phyloP scores from a whole-genome alignment of 2,113 vertebrate species.

The Amphiprion ocellaris region DNA sequence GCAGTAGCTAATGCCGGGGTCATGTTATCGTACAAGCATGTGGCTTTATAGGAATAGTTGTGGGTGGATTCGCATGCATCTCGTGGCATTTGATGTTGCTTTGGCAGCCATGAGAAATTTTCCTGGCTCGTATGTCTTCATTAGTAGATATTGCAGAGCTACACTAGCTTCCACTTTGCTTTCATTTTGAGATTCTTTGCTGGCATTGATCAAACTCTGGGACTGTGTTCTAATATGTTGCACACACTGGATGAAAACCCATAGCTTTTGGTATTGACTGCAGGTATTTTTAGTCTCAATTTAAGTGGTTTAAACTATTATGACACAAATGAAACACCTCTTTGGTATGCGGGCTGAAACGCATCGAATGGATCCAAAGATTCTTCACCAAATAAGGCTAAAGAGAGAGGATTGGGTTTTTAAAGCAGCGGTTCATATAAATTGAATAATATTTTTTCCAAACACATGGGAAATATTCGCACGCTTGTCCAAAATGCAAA shows the following conservation, averaged over 20 bases:
- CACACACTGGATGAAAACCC: too few species aligned
- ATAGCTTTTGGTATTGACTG: neutral
- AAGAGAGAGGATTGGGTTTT: neutral
- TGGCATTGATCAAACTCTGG: too few species aligned
- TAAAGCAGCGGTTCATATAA: neutral
- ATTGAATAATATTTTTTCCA: constrained; percentile 10
- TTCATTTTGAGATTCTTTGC: neutral
- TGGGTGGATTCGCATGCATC: constrained; percentile 28
- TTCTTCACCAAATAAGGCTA: neutral
- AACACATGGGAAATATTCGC: constrained; percentile 38
- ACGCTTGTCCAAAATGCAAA: constrained; percentile 19
- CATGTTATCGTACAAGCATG: constrained; percentile 38
- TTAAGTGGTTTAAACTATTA: neutral
- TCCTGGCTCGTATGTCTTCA: constrained; percentile 27
- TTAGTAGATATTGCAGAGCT: constrained; percentile 4
- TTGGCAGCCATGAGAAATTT: constrained; percentile 11
- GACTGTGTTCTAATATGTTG: too few species aligned
- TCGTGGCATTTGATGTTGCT: constrained; percentile 9
- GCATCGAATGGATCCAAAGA: too few species aligned
- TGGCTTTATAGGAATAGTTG: constrained; percentile 55
- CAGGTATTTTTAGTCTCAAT: neutral
- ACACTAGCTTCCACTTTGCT: neutral
- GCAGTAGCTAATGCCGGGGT: constrained; percentile 60
- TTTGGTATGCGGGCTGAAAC: neutral
- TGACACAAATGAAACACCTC: neutral